These are phyloP conservation scores for Melipona quadrifasciata DNA, from an alignment of 1,140 invertebrate species.

Conservation along the genomic window DNA sequence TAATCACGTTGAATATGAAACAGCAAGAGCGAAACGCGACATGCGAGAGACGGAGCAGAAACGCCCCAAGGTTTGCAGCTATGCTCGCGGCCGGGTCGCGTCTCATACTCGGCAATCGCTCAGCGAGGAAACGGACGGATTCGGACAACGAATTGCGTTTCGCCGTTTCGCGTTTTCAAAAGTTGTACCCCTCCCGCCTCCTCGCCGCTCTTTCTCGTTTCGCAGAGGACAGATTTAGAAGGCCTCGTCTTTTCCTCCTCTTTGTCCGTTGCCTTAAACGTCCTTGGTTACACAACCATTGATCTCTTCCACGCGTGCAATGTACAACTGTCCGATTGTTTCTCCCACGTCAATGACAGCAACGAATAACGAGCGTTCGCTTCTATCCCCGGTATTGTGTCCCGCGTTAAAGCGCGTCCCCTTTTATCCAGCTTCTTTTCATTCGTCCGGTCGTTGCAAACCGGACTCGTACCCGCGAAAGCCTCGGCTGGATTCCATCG, in stretches of 20 bases:
- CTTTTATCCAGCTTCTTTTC: neutral
- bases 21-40: neutral
- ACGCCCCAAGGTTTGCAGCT: neutral
- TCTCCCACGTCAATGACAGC: too few relatives aligned
- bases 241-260: neutral
- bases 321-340: neutral
- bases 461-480: neutral
- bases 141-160: neutral
- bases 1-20: conserved; percentile 56
- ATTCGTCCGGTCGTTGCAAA: neutral
- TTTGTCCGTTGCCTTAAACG: neutral
- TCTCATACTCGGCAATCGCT: neutral
- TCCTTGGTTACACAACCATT: conserved; percentile 23
- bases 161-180: neutral
- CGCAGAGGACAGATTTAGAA: neutral
- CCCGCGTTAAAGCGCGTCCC: neutral
- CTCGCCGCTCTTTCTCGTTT: neutral
- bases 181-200: too few relatives aligned
- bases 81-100: neutral
- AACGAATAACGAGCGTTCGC: neutral
- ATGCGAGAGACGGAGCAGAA: neutral
- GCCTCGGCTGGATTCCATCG: neutral
- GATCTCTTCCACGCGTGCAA: neutral
- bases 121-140: too few relatives aligned
- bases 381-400: neutral